These are phyloP conservation scores for Cyrtorhinus lividipennis DNA, from an alignment of 1,140 invertebrate species.

Conservation along the genomic window DNA sequence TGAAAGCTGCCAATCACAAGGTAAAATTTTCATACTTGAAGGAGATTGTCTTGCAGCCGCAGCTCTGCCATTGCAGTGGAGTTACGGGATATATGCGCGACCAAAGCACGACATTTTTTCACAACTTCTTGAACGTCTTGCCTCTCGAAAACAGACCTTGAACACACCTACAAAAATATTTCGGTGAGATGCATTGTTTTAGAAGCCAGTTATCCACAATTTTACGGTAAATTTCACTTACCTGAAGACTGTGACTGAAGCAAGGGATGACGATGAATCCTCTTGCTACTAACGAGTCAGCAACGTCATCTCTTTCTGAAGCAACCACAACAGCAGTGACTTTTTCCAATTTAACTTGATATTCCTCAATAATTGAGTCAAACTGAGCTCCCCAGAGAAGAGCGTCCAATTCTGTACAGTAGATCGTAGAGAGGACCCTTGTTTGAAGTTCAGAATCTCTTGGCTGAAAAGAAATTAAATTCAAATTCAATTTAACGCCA, in stretches of 20 bases:
- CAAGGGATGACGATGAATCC: conserved; percentile 34
- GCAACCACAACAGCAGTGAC: conserved; percentile 35
- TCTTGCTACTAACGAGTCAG: conserved; percentile 29
- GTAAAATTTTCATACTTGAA: conserved; percentile 23
- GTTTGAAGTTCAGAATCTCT: conserved; percentile 23
- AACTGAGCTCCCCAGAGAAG: conserved; percentile 31
- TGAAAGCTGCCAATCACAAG: neutral
- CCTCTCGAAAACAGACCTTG: conserved; percentile 34
- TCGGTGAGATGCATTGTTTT: neutral
- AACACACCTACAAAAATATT: conserved; percentile 27
- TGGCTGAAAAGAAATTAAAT: conserved; percentile 18
- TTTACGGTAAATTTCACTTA: conserved; percentile 8
- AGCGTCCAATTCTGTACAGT: conserved; percentile 22
- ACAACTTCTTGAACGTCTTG: conserved; percentile 31
- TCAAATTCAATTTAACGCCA: conserved; percentile 17
- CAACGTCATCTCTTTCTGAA: conserved; percentile 29
- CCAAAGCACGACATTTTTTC: conserved; percentile 32
- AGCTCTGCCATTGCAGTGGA: conserved; percentile 28
- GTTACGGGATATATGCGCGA: conserved; percentile 32
- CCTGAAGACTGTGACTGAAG: conserved; percentile 34
- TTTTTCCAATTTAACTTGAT: conserved; percentile 32
- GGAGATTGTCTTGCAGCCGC: conserved; percentile 33
- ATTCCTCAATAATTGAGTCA: conserved; percentile 33
- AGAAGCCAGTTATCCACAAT: neutral
- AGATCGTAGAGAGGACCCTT: conserved; percentile 23